phyloP scores from a whole-genome alignment of 2,888 invertebrate species.

The Odiellus spinosus region DNA sequence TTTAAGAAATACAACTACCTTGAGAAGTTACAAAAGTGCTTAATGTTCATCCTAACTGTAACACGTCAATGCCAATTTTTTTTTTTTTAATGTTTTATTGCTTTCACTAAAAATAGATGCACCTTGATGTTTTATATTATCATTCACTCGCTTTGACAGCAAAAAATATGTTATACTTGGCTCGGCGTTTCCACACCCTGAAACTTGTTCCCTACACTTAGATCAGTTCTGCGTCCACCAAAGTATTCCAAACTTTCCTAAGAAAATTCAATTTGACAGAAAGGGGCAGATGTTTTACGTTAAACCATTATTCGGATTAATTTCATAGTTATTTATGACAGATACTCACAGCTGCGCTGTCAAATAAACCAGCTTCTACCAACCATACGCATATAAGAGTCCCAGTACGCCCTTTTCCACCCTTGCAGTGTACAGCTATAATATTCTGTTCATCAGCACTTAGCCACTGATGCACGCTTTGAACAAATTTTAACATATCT shows the following conservation, averaged over 20 bases:
- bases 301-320: too few relatives aligned
- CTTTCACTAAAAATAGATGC: too few relatives aligned
- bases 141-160: too few relatives aligned
- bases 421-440: conserved; percentile 38
- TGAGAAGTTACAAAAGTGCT: too few relatives aligned
- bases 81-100: too few relatives aligned
- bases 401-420: conserved; percentile 38
- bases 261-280: conserved; percentile 2
- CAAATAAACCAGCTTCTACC: conserved; percentile 33
- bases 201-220: conserved; percentile 32
- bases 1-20: too few relatives aligned
- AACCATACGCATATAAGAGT: conserved; percentile 37
- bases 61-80: too few relatives aligned
- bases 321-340: too few relatives aligned
- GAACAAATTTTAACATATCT: conserved; percentile 33
- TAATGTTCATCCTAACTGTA: too few relatives aligned
- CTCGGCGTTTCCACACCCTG: conserved; percentile 39
- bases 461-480: conserved; percentile 32
- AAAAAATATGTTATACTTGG: conserved; percentile 31
- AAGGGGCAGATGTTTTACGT: too few relatives aligned
- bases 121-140: too few relatives aligned
- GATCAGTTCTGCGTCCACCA: conserved; percentile 35
- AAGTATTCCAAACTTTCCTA: conserved; percentile 35
- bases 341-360: conserved; percentile 29
- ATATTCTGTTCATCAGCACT: conserved; percentile 31